A percentile compares a stretch with the other conserved stretches of the same genome.
phyloP scores from a whole-genome alignment of 2,797 vertebrate species.

The Ambastaia sidthimunki region DNA sequence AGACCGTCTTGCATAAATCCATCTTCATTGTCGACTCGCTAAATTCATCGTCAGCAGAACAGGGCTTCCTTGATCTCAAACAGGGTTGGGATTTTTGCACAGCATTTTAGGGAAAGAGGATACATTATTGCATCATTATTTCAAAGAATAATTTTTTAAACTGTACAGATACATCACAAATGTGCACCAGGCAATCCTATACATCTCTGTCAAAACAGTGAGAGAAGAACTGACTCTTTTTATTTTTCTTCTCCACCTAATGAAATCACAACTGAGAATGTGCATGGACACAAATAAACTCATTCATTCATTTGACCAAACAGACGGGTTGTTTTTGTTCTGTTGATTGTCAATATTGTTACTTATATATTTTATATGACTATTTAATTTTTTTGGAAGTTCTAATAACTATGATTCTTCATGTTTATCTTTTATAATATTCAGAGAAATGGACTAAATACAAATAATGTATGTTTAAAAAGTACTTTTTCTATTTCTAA shows the following conservation, averaged over 20 bases:
- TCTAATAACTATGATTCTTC: no score
- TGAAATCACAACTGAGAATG: not conserved
- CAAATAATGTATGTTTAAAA: no score
- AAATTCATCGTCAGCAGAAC: constrained; percentile 13
- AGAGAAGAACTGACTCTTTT: not conserved
- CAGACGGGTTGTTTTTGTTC: no score
- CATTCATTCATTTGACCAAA: no score
- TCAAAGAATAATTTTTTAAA: not conserved
- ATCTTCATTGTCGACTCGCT: not conserved
- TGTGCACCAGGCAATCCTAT: constrained; percentile 14
- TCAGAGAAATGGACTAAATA: no score
- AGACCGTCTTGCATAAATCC: constrained; percentile 30
- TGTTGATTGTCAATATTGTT: no score
- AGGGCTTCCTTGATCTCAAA: constrained; percentile 25
- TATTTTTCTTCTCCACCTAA: not conserved
- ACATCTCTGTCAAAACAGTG: not conserved
- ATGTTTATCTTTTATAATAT: no score
- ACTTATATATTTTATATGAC: no score
- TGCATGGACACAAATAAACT: no score
- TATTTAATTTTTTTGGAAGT: no score
- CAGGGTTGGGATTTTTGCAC: constrained; percentile 9
- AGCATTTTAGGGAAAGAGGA: not conserved
- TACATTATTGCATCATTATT: constrained; percentile 1
- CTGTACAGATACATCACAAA: constrained; percentile 4
- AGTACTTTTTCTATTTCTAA: not conserved